Evolutionary conservation across 1,140 invertebrate genomes (phyloP), one percentile per base, ranked within the genome.

Genomic region (Drosophila rufa): DNA sequence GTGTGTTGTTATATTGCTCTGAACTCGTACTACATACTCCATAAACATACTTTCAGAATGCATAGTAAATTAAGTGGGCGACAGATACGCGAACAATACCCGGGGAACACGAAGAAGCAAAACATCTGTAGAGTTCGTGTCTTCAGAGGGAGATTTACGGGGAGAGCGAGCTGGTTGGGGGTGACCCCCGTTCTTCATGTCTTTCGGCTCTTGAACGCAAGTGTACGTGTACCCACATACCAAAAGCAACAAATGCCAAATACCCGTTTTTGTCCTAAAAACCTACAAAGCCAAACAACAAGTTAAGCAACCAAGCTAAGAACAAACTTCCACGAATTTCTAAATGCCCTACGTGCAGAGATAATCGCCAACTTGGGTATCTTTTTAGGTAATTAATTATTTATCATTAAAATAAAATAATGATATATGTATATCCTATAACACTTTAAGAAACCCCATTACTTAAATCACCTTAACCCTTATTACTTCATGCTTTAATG

Each of bases 261-360:
- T 89, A 87, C 84, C 79, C 78, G 84, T 75, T 89, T 69, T 80
- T 87, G 84, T 84, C 85, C 85, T 87, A 89, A 80, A 86, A 87
- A 86, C 75, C 77, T 65, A 85, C 82, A 65, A 71, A 71, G 69
- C 58, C 57, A 22, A 75, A 82, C 66, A 79, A 79, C 68, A 82
- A 67, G 70, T 65, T 61, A 64, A 48, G 50, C 36, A 66, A 87
- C 47, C 53, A 7, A 3, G 40, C 40, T 11, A 25, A 55, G 59
- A 56, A 14, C 40, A 45, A 60, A 70, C 47, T 74, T 70, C 25
- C 45, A 61, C 82, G 73, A 84, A 80, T 73, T 62, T 38, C 22
- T 30, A 15, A 9, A 79, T 87, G 80, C 58, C 61, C 82, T 83
- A 68, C 76, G 11, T 22, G 25, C 1, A 2, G 1, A 22, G 27